A percentile compares a stretch with the other conserved stretches of the same genome.
These are phyloP conservation scores for Neomicropteryx cornuta DNA, from an alignment of 1,140 invertebrate genomes.

Conservation along the genomic window DNA sequence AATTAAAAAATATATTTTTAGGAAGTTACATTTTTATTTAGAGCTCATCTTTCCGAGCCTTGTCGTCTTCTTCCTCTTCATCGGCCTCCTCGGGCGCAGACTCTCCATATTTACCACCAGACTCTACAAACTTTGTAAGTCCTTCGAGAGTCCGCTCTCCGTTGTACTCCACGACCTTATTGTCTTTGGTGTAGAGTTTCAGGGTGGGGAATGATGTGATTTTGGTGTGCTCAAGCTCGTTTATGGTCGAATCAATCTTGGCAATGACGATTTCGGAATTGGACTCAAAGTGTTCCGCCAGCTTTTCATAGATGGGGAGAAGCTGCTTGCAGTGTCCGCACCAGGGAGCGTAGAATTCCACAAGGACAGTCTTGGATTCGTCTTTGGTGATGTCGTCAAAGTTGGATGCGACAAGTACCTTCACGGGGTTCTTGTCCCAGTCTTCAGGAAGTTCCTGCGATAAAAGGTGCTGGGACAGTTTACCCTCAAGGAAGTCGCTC, in stretches of 20 bases:
- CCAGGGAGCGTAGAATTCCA: constrained; percentile 99
- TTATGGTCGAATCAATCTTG: constrained; percentile 97
- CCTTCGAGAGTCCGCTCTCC: constrained; percentile 92
- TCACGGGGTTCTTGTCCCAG: constrained; percentile 94
- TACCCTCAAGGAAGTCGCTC: constrained; percentile 78
- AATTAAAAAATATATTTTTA: too few relatives aligned
- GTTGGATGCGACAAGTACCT: constrained; percentile 89
- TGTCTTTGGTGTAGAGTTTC: constrained; percentile 89
- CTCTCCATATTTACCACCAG: constrained; percentile 55
- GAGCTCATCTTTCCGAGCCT: constrained; percentile 55
- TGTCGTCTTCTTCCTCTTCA: constrained; percentile 54
- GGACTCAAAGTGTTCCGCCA: constrained; percentile 71
- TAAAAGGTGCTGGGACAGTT: constrained; percentile 88
- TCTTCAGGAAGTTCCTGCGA: constrained; percentile 92
- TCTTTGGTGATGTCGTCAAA: constrained; percentile 91
- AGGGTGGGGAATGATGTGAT: constrained; percentile 95
- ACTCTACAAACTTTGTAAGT: constrained; percentile 86
- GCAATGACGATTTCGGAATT: constrained; percentile 82
- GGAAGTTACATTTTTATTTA: constrained; percentile 27
- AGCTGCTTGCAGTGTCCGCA: constrained; percentile 95
- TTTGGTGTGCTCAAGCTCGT: constrained; percentile 93
- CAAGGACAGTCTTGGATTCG: constrained; percentile 84
- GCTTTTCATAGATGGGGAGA: constrained; percentile 86
- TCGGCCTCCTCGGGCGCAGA: constrained; percentile 47
- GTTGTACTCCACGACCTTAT: constrained; percentile 90